phyloP scores from a whole-genome alignment of 2,888 invertebrate genomes.

The Anthrax anthrax region DNA sequence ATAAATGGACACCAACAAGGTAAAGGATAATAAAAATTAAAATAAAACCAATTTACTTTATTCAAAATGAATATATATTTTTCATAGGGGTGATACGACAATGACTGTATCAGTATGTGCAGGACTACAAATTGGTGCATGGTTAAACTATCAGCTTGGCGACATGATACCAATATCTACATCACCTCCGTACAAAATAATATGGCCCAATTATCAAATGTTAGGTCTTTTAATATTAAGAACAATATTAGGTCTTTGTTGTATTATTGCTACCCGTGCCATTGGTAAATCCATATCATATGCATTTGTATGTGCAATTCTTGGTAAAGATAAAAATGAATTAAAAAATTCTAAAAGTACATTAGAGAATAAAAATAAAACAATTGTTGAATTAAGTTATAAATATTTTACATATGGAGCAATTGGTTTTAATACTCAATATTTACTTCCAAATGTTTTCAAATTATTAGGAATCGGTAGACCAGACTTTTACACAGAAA shows the following conservation, averaged over 20 bases:
- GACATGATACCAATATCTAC: constrained; percentile 43
- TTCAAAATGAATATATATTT: background rate
- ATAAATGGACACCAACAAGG: constrained; percentile 84
- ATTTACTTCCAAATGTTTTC: constrained; percentile 65
- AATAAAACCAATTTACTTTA: background rate
- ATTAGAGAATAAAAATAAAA: constrained; percentile 53
- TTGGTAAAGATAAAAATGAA: constrained; percentile 51
- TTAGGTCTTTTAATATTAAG: constrained; percentile 50
- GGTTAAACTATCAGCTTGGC: constrained; percentile 74
- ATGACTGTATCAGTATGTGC: constrained; percentile 71
- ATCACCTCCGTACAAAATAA: constrained; percentile 59
- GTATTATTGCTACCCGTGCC: constrained; percentile 53
- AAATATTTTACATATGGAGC: constrained; percentile 70
- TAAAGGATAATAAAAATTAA: constrained; percentile 23
- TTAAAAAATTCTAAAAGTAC: constrained; percentile 49
- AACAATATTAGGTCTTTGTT: constrained; percentile 59
- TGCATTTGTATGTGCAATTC: constrained; percentile 52
- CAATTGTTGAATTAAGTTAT: constrained; percentile 65
- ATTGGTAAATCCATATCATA: constrained; percentile 55
- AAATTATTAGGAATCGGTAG: constrained; percentile 60
- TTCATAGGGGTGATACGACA: constrained; percentile 72
- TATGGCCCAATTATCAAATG: constrained; percentile 66
- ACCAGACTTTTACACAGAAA: constrained; percentile 73
- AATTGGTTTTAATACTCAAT: constrained; percentile 66
- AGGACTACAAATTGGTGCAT: constrained; percentile 65